Percentiles rank a stretch among this genome's conserved stretches.
These are phyloP conservation scores for Danio jaintianensis DNA, from an alignment of 2,797 vertebrate species.

Conservation along the genomic window DNA sequence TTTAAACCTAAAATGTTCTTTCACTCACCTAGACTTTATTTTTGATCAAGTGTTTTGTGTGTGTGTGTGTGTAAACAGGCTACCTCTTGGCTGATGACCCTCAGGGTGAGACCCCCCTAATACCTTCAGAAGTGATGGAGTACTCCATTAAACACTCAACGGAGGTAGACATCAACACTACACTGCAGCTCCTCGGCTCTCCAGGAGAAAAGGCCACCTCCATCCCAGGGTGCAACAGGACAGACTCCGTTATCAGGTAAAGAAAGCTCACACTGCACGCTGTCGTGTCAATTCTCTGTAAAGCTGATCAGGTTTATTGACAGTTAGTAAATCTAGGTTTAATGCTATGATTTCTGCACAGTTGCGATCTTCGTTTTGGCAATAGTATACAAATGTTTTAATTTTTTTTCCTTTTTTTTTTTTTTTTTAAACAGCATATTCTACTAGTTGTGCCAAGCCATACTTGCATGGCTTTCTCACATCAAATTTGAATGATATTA, in stretches of 20 bases:
- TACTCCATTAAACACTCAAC: constrained; percentile 97
- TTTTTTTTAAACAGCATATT: no score
- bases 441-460: neutral
- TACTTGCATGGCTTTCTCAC: neutral
- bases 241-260: constrained; percentile 98
- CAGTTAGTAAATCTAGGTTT: neutral
- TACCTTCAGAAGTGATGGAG: constrained; percentile 99
- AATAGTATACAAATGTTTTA: neutral
- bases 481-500: neutral
- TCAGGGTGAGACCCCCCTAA: constrained; percentile 97
- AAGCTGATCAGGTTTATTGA: neutral
- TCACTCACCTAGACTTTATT: neutral
- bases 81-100: constrained; percentile 97
- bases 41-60: constrained; percentile 21
- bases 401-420: neutral
- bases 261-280: constrained; percentile 21
- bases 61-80: constrained; percentile 75
- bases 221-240: constrained; percentile 97
- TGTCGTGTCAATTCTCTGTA: neutral
- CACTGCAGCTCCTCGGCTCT: constrained; percentile 96
- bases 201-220: constrained; percentile 98
- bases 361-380: neutral
- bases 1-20: no score
- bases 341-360: neutral
- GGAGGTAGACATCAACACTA: constrained; percentile 98